Conservation (phyloP, 2,797 vertebrate species). For the Octomys mimax region DNA sequence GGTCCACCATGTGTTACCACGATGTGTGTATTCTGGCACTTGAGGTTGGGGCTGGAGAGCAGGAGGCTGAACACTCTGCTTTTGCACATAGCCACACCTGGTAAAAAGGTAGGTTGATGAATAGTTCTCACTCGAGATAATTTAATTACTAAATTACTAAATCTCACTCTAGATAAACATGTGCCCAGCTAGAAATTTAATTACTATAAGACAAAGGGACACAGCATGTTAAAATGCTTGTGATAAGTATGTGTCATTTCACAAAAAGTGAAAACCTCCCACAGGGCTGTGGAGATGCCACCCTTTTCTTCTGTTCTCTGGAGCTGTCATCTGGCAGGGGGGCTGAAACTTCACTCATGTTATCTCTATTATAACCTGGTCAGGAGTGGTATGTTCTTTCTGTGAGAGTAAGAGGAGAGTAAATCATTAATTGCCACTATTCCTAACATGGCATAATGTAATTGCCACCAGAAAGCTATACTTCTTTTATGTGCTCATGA, state of each 20-base stretch:
- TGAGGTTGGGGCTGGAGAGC: fast-evolving
- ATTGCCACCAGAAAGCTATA: background rate
- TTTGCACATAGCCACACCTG: background rate
- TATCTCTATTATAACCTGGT: background rate
- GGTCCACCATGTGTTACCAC: fast-evolving
- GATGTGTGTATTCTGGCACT: fast-evolving
- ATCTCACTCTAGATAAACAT: background rate
- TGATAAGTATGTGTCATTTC: background rate
- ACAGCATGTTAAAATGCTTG: background rate
- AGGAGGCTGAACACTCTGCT: fast-evolving
- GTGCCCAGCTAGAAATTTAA: background rate
- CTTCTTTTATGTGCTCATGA: background rate
- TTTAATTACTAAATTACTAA: no score
- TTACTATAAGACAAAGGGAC: background rate
- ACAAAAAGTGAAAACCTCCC: background rate
- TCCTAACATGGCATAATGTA: background rate
- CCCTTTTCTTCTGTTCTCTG: background rate
- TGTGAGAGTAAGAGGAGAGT: background rate
- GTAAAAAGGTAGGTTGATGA: background rate
- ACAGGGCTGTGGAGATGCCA: fast-evolving
- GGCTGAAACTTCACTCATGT: fast-evolving
- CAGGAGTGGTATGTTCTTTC: background rate
- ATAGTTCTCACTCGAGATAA: background rate
- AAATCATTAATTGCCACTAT: background rate
- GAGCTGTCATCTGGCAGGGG: fast-evolving